Evolutionary conservation across 1,140 invertebrate genomes (phyloP).

Genomic region (Saccostrea glomerata): DNA sequence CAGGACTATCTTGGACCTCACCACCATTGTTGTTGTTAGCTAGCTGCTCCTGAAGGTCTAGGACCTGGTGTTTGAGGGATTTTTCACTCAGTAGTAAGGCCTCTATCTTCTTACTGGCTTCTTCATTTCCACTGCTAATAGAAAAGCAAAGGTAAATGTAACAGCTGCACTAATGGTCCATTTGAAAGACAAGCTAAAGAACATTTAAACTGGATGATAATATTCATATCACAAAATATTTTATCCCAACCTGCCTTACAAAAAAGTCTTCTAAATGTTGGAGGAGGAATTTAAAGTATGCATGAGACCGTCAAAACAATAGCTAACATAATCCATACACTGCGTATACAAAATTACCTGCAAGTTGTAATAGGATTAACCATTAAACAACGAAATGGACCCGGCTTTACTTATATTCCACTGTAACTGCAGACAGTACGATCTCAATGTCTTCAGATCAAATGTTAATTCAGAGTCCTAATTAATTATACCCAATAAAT

Average conservation of each 20-base stretch:
- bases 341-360: background rate
- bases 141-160: background rate
- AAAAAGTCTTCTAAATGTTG: background rate
- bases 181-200: too few species aligned
- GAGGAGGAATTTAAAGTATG: background rate
- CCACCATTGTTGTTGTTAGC: conserved; percentile 44
- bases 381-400: background rate
- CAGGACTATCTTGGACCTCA: background rate
- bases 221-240: background rate
- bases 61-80: conserved; percentile 15
- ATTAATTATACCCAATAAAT: too few species aligned
- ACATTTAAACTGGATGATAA: too few species aligned
- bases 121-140: background rate
- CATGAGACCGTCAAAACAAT: background rate
- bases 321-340: background rate
- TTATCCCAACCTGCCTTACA: background rate
- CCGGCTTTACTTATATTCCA: background rate
- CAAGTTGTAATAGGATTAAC: background rate
- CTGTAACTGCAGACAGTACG: background rate
- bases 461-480: background rate
- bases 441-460: background rate
- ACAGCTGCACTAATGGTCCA: too few species aligned
- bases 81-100: conserved; percentile 9
- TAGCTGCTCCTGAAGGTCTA: background rate
- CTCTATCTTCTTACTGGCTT: background rate